A percentile compares a stretch with the other conserved stretches of the same genome.
phyloP scores from a whole-genome alignment of 2,113 vertebrate genomes.

The Lasiurus cinereus region DNA sequence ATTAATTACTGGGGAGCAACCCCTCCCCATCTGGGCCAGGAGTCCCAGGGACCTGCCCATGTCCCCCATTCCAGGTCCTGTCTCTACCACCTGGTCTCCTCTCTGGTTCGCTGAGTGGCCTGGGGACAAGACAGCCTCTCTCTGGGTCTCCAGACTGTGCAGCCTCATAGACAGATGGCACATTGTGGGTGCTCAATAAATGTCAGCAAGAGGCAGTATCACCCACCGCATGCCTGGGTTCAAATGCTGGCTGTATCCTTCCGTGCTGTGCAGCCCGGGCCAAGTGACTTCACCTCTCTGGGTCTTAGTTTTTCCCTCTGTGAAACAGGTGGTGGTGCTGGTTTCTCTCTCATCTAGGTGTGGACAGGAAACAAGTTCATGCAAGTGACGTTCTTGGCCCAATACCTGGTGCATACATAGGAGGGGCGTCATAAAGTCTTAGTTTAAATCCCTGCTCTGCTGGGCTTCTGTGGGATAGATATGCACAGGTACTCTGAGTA shows the following conservation, averaged over 20 bases:
- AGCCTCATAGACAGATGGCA: background rate
- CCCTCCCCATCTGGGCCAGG: background rate
- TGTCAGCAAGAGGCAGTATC: background rate
- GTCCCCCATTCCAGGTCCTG: background rate
- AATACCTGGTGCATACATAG: background rate
- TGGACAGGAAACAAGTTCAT: background rate
- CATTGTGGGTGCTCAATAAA: fast-evolving
- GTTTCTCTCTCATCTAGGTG: background rate
- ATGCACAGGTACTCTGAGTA: background rate
- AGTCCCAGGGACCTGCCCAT: background rate
- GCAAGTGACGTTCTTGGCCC: fast-evolving
- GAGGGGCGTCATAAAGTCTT: background rate
- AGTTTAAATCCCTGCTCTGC: background rate
- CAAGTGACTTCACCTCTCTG: constrained; percentile 23
- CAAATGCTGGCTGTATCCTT: fast-evolving
- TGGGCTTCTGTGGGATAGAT: background rate
- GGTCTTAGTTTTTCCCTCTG: background rate
- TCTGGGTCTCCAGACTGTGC: background rate
- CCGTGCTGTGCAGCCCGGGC: background rate
- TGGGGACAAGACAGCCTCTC: background rate
- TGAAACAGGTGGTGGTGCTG: background rate
- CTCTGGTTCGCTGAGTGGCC: background rate
- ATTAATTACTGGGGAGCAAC: constrained; percentile 70
- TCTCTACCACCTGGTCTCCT: background rate
- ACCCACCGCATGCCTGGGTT: background rate